Conservation (phyloP, 2,113 vertebrate species). For the Myocastor coypus region DNA sequence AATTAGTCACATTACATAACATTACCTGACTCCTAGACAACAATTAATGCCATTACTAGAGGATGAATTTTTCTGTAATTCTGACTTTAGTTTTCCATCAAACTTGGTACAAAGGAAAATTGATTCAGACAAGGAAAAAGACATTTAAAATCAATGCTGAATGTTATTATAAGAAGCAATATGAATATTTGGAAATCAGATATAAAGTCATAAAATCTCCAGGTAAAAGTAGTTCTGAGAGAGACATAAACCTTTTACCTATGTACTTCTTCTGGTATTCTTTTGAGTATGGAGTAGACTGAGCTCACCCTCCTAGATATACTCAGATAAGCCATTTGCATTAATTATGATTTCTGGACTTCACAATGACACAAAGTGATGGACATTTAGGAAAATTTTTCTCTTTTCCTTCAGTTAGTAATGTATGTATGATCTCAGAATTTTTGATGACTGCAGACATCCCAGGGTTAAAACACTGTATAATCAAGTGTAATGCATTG, state of each 20-base stretch:
- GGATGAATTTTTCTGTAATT: slow-evolving; percentile 24
- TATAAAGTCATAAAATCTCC: background rate
- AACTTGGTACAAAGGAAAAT: slow-evolving; percentile 49
- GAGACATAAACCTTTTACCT: background rate
- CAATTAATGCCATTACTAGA: slow-evolving; percentile 64
- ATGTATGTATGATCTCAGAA: background rate
- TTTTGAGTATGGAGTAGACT: background rate
- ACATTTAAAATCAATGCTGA: background rate
- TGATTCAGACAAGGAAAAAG: background rate
- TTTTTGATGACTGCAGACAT: background rate
- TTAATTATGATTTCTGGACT: background rate
- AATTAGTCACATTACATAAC: slow-evolving; percentile 74
- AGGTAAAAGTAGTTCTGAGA: slow-evolving; percentile 13
- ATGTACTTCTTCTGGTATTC: background rate
- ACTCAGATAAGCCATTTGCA: background rate
- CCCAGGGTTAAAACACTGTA: background rate
- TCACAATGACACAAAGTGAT: background rate
- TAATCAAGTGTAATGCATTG: background rate
- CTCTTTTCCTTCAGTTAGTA: background rate
- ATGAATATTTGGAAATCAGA: slow-evolving; percentile 23
- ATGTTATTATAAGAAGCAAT: background rate
- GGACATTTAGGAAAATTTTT: background rate
- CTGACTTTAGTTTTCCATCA: slow-evolving; percentile 43
- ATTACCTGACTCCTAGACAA: slow-evolving; percentile 67
- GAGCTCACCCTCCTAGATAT: background rate